Conservation (phyloP, 2,113 vertebrate genomes). For the Nyctibius bracteatus region DNA sequence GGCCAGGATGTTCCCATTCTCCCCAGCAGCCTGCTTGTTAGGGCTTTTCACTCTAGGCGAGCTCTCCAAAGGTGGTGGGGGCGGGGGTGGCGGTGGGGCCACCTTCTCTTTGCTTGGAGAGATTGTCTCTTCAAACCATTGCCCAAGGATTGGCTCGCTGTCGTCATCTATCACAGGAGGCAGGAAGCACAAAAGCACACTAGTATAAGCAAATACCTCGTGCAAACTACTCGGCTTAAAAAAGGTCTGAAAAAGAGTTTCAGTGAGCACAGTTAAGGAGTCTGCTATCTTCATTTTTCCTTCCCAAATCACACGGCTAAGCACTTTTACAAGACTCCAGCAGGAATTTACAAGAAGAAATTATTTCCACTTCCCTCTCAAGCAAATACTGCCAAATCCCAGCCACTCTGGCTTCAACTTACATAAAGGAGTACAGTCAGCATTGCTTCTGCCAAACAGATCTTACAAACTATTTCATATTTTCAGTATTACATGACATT, state of each 20-base stretch:
- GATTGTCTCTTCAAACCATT: conserved; percentile 99
- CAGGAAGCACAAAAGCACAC: background rate
- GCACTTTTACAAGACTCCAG: background rate
- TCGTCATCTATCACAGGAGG: conserved; percentile 84
- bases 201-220: background rate
- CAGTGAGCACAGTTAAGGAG: background rate
- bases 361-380: background rate
- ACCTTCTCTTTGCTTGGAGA: conserved; percentile 96
- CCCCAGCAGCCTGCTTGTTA: conserved; percentile 87
- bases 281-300: background rate
- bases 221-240: background rate
- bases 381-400: background rate
- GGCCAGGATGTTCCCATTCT: conserved; percentile 96
- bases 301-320: background rate
- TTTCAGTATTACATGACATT: background rate
- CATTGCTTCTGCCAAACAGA: background rate
- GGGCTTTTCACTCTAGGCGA: conserved; percentile 93
- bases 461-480: background rate
- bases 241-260: background rate
- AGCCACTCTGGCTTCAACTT: background rate
- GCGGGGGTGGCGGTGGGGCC: conserved; percentile 89
- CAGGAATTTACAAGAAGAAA: background rate
- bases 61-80: conserved; percentile 90
- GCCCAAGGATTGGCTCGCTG: conserved; percentile 97
- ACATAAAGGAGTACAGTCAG: background rate